Evolutionary conservation across 37 sponge, comb jelly and placozoan genomes (phyloP), one percentile per base, ranked within the genome.

Genomic region (Theonella swinhoei): DNA sequence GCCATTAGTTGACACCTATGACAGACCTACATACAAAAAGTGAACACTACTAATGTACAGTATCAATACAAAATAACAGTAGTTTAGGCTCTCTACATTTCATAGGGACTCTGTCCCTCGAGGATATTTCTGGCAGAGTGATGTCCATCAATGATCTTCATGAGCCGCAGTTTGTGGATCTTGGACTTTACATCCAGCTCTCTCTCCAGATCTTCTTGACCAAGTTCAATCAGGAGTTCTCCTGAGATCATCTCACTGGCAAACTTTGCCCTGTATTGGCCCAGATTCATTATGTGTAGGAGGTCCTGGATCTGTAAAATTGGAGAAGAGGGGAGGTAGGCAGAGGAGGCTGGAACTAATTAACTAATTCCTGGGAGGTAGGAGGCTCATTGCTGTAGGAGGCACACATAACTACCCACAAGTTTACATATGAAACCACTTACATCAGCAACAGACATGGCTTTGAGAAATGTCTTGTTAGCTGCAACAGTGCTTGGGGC

Each of bases 101-200:
- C 84, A 74, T 83, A 83, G 2, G 84, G 84, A 26, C 75, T 74
- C 42, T 83, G 67, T 43, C 84, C 84, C 42, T 67, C 37, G 1
- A 83, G 39, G 29, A 83, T 83, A 3, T 41, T 64, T 35, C 75
- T 64, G 14, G 84, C 75, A 43, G 86, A 85, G 59, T 85, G 74
- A 1, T 28, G 47, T 2, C 86, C 86, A 4, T 40, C 11, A 17
- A 85, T 78, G 4, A 85, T 36, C 61, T 77, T 76, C 72, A 85
- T 35, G 7, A 85, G 33, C 4, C 72, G 60, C 0, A 77, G 61
- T 14, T 78, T 28, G 37, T 78, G 78, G 5, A 85, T 11, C 31
- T 70, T 77, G 1, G 86, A 85, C 17, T 35, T 76, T 0, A 84
- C 42, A 64, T 74, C 24, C 14, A 75, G 76, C 14, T 75, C 76